Evolutionary conservation across 2,113 vertebrate species (phyloP).

Genomic region (Cryptomyrus ogoouensis): DNA sequence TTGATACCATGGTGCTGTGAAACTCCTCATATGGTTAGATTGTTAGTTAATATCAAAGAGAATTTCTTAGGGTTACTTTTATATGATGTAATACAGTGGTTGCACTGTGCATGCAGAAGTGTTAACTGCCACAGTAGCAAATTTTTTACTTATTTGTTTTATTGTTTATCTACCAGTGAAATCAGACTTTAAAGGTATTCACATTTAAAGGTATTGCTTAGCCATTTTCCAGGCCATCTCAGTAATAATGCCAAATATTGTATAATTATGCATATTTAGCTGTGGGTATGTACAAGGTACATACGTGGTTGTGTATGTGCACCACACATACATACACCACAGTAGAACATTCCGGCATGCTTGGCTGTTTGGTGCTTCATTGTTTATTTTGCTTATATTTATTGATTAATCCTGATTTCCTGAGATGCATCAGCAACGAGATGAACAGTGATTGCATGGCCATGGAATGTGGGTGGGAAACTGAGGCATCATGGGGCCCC

Average conservation of each 20-base stretch:
- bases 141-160: not conserved
- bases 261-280: not conserved
- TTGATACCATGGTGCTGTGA: not conserved
- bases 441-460: not conserved
- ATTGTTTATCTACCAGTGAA: not conserved
- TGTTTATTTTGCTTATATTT: not conserved
- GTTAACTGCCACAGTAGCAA: not conserved
- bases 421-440: not conserved
- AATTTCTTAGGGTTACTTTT: not conserved
- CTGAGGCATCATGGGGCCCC: no score
- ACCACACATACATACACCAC: not conserved
- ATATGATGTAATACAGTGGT: not conserved
- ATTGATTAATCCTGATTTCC: not conserved
- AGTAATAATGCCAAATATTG: not conserved
- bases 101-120: not conserved
- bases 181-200: not conserved
- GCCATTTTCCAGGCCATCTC: not conserved
- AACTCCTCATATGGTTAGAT: not conserved
- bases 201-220: not conserved
- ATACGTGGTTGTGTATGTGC: not conserved
- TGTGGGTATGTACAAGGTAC: not conserved
- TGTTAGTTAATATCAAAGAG: not conserved
- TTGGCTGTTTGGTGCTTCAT: not conserved
- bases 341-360: not conserved
- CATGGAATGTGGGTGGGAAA: not conserved